Evolutionary conservation across 2,113 vertebrate genomes (phyloP).

Genomic region (Dasyornis broadbenti): DNA sequence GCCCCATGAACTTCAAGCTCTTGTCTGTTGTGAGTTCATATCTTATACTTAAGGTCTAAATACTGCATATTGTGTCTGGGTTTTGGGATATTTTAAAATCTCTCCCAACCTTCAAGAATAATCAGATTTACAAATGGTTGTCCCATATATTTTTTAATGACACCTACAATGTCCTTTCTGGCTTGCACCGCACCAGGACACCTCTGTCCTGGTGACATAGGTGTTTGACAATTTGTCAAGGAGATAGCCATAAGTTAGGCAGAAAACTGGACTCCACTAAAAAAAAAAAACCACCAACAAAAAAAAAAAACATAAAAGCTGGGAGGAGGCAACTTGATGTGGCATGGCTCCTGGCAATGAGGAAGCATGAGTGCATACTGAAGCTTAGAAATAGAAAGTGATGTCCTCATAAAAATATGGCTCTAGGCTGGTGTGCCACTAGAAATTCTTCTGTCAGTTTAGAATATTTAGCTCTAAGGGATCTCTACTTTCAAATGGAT

Average conservation of each 20-base stretch:
- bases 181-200: neutral
- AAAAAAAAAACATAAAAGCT: conserved; percentile 71
- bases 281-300: conserved; percentile 45
- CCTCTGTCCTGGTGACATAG: conserved; percentile 30
- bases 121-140: neutral
- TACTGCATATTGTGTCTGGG: neutral
- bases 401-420: conserved; percentile 86
- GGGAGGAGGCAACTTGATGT: conserved; percentile 75
- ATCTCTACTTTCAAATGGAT: conserved; percentile 80
- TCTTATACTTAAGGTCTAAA: neutral
- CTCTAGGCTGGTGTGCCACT: conserved; percentile 78
- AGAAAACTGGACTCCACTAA: conserved; percentile 73
- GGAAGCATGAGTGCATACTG: conserved; percentile 77
- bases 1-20: neutral
- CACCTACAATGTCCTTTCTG: neutral
- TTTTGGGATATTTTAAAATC: neutral
- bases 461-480: conserved; percentile 80
- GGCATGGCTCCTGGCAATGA: conserved; percentile 74
- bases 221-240: conserved; percentile 68
- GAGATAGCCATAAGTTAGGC: conserved; percentile 68
- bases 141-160: neutral
- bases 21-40: neutral
- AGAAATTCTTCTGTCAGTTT: conserved; percentile 83
- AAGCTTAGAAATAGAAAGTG: conserved; percentile 84
- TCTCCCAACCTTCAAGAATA: neutral